Percentiles rank a stretch among this genome's conserved stretches.
These are phyloP conservation scores for Trididemnum nubilum DNA, from an alignment of 23 tunicate species.

Conservation along the genomic window DNA sequence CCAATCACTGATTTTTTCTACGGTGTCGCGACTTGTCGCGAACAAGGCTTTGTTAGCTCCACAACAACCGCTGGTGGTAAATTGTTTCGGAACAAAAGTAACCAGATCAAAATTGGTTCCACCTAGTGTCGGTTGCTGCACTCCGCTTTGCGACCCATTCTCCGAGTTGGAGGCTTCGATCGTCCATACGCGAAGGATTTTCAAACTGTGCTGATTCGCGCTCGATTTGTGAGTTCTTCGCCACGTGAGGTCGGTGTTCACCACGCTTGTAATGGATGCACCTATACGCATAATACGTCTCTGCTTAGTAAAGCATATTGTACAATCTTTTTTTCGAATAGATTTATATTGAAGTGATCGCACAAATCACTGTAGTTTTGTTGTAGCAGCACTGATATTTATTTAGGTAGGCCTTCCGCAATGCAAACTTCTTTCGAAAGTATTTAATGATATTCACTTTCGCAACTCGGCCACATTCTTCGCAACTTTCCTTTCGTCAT, in stretches of 20 bases:
- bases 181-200: slow-evolving; percentile 63
- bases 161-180: slow-evolving; percentile 7
- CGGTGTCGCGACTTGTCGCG: slow-evolving; percentile 48
- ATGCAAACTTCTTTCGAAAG: no score
- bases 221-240: slow-evolving; percentile 30
- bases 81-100: slow-evolving; percentile 55
- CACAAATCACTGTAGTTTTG: no score
- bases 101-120: slow-evolving; percentile 28
- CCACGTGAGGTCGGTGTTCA: slow-evolving; percentile 29
- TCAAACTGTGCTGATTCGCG: slow-evolving; percentile 48
- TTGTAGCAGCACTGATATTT: no score
- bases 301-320: no score
- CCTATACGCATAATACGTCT: no score
- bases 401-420: no score
- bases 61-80: slow-evolving; percentile 71
- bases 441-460: no score
- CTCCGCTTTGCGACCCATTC: background rate
- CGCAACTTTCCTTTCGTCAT: no score
- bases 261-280: no score
- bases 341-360: no score
- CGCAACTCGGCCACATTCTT: no score
- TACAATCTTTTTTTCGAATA: no score
- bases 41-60: slow-evolving; percentile 60
- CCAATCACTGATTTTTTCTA: slow-evolving; percentile 58
- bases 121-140: background rate